phyloP scores from a whole-genome alignment of 1,140 invertebrate genomes.

The honey bee (Apis mellifera) region DNA sequence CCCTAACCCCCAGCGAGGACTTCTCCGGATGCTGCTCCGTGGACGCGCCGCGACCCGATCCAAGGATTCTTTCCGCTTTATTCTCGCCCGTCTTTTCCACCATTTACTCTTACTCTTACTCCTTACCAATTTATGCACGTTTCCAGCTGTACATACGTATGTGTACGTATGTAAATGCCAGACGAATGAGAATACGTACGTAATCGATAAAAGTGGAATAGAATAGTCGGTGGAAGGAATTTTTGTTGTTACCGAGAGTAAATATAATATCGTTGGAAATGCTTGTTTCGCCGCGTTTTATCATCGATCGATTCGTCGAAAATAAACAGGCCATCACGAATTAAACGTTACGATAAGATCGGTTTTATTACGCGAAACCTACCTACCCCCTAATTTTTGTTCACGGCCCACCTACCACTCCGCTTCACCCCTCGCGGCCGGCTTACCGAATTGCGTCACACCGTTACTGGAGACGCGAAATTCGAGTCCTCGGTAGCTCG shows the following conservation, averaged over 20 bases:
- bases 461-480: conserved; percentile 37
- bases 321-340: neutral
- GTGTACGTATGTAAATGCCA: too few species aligned
- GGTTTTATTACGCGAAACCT: neutral
- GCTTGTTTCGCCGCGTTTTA: too few species aligned
- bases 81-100: neutral
- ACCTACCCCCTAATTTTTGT: conserved; percentile 4
- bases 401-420: neutral
- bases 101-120: neutral
- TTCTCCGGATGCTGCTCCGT: conserved; percentile 52
- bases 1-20: conserved; percentile 63
- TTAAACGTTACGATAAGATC: neutral
- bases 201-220: too few species aligned
- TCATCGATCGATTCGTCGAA: neutral
- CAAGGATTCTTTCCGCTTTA: neutral
- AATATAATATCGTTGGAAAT: too few species aligned
- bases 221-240: too few species aligned
- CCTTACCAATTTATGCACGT: too few species aligned
- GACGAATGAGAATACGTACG: too few species aligned
- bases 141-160: too few species aligned
- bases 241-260: too few species aligned
- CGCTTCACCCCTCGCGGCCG: conserved; percentile 9
- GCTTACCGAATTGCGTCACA: conserved; percentile 44
- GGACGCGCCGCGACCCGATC: conserved; percentile 14
- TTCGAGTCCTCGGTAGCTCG: conserved; percentile 31